phyloP scores from a whole-genome alignment of 2,113 vertebrate genomes.

The Leuciscus idus region DNA sequence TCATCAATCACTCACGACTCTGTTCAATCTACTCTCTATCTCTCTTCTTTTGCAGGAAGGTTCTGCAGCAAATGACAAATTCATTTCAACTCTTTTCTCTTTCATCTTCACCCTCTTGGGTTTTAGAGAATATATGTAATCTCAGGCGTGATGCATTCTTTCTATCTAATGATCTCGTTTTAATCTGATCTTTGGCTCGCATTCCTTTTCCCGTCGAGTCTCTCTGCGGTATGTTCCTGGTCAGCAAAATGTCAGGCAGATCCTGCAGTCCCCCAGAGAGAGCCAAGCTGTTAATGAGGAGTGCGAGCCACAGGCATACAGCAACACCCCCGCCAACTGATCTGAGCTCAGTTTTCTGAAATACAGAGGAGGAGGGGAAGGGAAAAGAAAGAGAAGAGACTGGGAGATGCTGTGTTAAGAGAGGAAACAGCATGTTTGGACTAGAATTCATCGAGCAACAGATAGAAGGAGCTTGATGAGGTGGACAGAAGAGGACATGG shows the following conservation, averaged over 20 bases:
- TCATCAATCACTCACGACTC: constrained; percentile 18
- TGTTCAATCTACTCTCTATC: neutral
- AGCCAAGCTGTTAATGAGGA: constrained; percentile 42
- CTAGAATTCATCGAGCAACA: neutral
- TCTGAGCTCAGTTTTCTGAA: constrained; percentile 26
- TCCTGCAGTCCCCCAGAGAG: constrained; percentile 26
- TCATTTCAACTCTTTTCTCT: neutral
- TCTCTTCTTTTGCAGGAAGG: neutral
- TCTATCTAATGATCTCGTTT: constrained; percentile 21
- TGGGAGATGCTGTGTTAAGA: neutral
- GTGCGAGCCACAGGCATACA: neutral
- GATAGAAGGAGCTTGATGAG: neutral
- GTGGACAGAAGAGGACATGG: neutral
- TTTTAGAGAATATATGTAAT: neutral
- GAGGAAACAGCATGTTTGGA: neutral
- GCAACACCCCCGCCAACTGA: neutral
- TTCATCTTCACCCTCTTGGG: neutral
- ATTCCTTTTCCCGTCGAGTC: neutral
- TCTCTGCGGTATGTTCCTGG: constrained; percentile 15
- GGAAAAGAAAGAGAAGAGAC: constrained; percentile 27
- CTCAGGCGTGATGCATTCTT: neutral
- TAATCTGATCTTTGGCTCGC: neutral
- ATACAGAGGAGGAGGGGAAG: constrained; percentile 41
- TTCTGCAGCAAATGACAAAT: constrained; percentile 10
- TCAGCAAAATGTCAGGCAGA: constrained; percentile 43